Evolutionary conservation across 2,113 vertebrate genomes (phyloP), one percentile per base, ranked within the genome.

Genomic region (Puma concolor): DNA sequence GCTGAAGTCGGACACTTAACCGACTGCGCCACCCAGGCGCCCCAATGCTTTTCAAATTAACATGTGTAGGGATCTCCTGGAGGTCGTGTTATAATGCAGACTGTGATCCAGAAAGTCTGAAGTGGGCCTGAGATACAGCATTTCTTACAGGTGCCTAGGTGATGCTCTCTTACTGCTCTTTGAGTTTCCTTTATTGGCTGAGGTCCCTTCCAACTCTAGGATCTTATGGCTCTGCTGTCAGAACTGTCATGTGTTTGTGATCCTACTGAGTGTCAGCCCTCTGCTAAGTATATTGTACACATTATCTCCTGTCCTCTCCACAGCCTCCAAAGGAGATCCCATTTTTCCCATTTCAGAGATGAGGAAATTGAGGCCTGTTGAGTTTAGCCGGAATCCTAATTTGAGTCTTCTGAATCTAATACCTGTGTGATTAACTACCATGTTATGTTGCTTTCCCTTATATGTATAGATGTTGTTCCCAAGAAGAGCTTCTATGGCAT

Each of bases 391-490:
- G 74, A 76, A 33, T 57, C 79, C 72, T 64, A 12, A 52, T 38
- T 48, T 7, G 50, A 64, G 41, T 67, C 52, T 81, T 77, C 10
- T 38, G 48, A 67, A 31, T 60, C 54, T 27, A 67, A 23, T 12
- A 44, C 3, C 25, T 36, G 38, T 66, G 19, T 7, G 19, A 8
- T 48, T 16, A 23, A 29, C 29, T 31, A 3, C 29, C 2, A 0
- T 16, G 11, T 74, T 93, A 1, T 21, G 25, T 69, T 33, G 10
- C 38, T 77, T 72, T 83, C 69, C 69, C 17, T 17, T 50, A 1
- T 19, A 2, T 17, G 1, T 3, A 0, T 0, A 29, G 54, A 17
- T 74, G 2, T n/a, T 48, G 29, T 76, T 66, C 21, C 41, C 0
- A 27, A n/a, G 83, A n/a, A 67, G 64, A 64, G 33, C 17, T 54